Conservation (phyloP, 2,888 invertebrate species). For the Cantharis nigra region DNA sequence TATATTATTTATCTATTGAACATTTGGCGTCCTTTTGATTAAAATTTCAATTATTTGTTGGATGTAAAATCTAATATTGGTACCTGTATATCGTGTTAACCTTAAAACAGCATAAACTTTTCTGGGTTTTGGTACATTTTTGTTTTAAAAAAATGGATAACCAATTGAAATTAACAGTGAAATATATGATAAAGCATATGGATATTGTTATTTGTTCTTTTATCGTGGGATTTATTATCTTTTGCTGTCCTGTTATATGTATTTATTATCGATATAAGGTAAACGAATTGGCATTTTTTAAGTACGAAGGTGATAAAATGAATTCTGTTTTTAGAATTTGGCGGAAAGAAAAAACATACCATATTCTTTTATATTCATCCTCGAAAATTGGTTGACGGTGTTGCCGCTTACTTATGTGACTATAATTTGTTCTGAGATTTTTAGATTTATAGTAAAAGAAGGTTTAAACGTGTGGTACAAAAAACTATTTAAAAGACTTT, state of each 20-base stretch:
- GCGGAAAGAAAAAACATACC: neutral
- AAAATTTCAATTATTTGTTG: neutral
- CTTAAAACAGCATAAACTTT: neutral
- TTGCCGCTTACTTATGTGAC: neutral
- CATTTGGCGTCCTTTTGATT: neutral
- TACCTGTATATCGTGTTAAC: neutral
- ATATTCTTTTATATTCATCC: fast-evolving
- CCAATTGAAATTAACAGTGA: no score
- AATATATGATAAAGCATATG: no score
- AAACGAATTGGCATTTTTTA: neutral
- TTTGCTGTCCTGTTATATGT: no score
- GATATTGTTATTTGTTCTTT: no score
- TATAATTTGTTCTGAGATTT: neutral
- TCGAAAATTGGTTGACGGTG: neutral
- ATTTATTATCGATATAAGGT: neutral
- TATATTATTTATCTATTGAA: neutral
- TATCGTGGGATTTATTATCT: no score
- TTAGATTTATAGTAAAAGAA: neutral
- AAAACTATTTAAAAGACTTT: neutral
- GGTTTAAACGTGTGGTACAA: neutral
- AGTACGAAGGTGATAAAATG: neutral
- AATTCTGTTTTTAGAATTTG: neutral
- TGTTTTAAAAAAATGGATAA: neutral
- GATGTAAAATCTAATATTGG: neutral
- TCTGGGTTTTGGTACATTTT: neutral